A percentile compares a stretch with the other conserved stretches of the same genome.
Conservation (phyloP, 2,888 invertebrate genomes). For the Brachylomia viminalis region DNA sequence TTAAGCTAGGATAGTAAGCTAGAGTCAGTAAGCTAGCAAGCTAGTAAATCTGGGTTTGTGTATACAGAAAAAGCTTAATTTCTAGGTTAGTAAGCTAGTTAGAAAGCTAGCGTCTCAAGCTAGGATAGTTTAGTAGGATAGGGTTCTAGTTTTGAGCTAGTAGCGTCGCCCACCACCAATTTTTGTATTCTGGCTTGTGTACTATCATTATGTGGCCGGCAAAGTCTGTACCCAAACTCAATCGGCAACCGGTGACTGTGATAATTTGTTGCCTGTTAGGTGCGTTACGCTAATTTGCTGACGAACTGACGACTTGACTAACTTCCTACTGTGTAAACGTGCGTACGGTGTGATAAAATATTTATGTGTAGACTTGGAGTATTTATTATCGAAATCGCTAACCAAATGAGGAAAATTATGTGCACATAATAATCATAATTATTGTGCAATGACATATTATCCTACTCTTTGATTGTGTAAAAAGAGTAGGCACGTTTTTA, state of each 20-base stretch:
- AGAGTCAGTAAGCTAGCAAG: too few species aligned
- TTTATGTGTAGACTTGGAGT: conserved; percentile 6
- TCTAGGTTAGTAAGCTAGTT: too few species aligned
- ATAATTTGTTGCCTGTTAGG: conserved; percentile 47
- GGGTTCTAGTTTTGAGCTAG: too few species aligned
- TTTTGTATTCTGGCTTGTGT: too few species aligned
- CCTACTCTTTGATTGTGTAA: not conserved
- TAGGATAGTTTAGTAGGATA: too few species aligned
- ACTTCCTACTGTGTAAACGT: conserved; percentile 37
- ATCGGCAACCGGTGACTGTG: conserved; percentile 29
- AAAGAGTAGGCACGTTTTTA: not conserved
- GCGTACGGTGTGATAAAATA: conserved; percentile 21
- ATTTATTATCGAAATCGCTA: conserved; percentile 28
- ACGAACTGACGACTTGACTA: conserved; percentile 13
- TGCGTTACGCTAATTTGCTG: conserved; percentile 42
- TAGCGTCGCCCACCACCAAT: too few species aligned
- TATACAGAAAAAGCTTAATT: too few species aligned
- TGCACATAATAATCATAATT: not conserved
- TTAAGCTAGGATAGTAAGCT: too few species aligned
- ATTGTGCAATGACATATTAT: conserved; percentile 17
- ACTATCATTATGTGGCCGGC: too few species aligned
- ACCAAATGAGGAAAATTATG: conserved; percentile 3
- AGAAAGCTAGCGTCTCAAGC: too few species aligned
- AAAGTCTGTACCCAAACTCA: too few species aligned
- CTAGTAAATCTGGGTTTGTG: too few species aligned